phyloP scores from a whole-genome alignment of 2,888 invertebrate species.

The Dione juno region DNA sequence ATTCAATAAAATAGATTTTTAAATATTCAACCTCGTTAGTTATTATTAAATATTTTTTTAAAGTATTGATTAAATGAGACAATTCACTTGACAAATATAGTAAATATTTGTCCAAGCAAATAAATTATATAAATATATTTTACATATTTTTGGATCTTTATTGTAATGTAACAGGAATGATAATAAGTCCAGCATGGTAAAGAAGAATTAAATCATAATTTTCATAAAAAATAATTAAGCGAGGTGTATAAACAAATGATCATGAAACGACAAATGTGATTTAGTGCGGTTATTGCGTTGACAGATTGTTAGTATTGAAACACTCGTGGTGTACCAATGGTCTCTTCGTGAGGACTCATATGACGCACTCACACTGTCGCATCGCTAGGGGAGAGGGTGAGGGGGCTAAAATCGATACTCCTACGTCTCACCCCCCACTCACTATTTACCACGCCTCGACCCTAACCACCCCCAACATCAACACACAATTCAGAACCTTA shows the following conservation, averaged over 20 bases:
- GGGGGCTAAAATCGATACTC: slow-evolving; percentile 81
- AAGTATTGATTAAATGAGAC: not conserved
- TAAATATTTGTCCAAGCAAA: not conserved
- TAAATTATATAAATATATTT: too few relatives aligned
- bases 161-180: not conserved
- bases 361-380: slow-evolving; percentile 80
- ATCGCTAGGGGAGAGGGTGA: slow-evolving; percentile 76
- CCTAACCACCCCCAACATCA: slow-evolving; percentile 79
- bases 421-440: slow-evolving; percentile 76
- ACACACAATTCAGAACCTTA: slow-evolving; percentile 76
- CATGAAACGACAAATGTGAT: slow-evolving; percentile 34
- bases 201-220: not conserved
- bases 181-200: not conserved
- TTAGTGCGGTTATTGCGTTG: slow-evolving; percentile 34
- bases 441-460: slow-evolving; percentile 67
- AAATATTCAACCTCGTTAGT: too few relatives aligned
- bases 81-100: not conserved
- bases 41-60: too few relatives aligned
- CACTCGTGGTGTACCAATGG: slow-evolving; percentile 60
- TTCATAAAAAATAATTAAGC: not conserved
- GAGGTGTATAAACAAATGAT: slow-evolving; percentile 4
- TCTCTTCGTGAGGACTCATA: slow-evolving; percentile 68
- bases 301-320: slow-evolving; percentile 70
- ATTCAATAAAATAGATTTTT: too few relatives aligned
- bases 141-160: not conserved